Conservation (phyloP, 2,888 invertebrate genomes). For the Oxyteleia sp. region DNA sequence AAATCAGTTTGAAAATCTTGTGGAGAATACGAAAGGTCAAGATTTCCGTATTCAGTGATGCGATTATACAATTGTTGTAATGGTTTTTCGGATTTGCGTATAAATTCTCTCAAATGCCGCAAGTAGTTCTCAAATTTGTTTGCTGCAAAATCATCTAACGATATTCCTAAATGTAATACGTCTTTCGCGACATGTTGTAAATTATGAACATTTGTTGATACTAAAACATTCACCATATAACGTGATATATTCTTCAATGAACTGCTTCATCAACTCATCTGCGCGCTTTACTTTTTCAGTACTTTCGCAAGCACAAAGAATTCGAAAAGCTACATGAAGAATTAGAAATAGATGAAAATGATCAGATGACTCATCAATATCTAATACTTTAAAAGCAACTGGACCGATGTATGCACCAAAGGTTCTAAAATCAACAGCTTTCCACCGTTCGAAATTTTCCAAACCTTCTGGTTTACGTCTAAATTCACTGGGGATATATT, state of each 20-base stretch:
- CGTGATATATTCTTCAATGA: constrained; percentile 8
- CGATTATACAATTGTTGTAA: not conserved
- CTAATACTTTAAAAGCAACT: constrained; percentile 25
- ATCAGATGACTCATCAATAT: constrained; percentile 10
- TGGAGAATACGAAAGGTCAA: not conserved
- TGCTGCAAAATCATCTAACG: constrained; percentile 30
- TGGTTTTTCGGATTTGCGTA: constrained; percentile 11
- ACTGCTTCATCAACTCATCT: constrained; percentile 30
- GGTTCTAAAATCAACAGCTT: constrained; percentile 51
- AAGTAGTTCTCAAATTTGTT: constrained; percentile 48
- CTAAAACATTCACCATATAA: constrained; percentile 35
- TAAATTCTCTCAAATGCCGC: constrained; percentile 25
- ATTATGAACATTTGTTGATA: constrained; percentile 45
- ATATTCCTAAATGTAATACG: constrained; percentile 2
- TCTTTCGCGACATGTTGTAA: constrained; percentile 42
- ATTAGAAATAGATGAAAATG: constrained; percentile 27
- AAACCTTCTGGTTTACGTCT: constrained; percentile 31
- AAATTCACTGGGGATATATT: constrained; percentile 36
- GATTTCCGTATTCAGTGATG: not conserved
- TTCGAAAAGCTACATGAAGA: constrained; percentile 43
- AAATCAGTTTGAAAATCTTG: not conserved
- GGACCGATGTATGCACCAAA: constrained; percentile 52
- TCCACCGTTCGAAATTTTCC: constrained; percentile 30
- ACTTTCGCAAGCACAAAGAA: not conserved
- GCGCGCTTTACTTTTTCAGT: constrained; percentile 22